Conservation (phyloP, 1,140 invertebrate genomes). For the Diabrotica undecimpunctata region DNA sequence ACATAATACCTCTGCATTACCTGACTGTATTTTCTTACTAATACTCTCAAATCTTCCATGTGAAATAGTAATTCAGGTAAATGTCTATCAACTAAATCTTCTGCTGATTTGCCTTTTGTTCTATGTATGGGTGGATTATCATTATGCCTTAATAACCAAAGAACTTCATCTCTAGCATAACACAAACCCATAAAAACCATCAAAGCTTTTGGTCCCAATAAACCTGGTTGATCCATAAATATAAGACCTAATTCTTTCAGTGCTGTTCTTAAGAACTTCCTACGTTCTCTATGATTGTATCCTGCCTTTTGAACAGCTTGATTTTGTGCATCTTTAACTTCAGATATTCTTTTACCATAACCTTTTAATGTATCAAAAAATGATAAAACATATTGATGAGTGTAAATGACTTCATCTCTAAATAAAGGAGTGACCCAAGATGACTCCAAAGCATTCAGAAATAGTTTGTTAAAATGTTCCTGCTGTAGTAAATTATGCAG, state of each 20-base stretch:
- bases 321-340: conserved; percentile 92
- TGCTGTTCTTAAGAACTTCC: conserved; percentile 94
- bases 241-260: conserved; percentile 93
- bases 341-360: conserved; percentile 85
- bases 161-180: conserved; percentile 92
- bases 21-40: conserved; percentile 92
- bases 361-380: conserved; percentile 97
- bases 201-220: conserved; percentile 95
- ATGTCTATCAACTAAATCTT: conserved; percentile 90
- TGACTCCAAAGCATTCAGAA: conserved; percentile 85
- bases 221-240: conserved; percentile 94
- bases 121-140: conserved; percentile 89
- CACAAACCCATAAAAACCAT: conserved; percentile 95
- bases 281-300: conserved; percentile 85
- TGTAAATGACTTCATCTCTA: conserved; percentile 94
- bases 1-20: conserved; percentile 98
- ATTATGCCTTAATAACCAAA: conserved; percentile 94
- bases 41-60: conserved; percentile 92
- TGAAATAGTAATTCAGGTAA: conserved; percentile 96
- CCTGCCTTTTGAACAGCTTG: conserved; percentile 86
- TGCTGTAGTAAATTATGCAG: conserved; percentile 79
- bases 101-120: conserved; percentile 76
- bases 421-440: conserved; percentile 94
- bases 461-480: conserved; percentile 82
- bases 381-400: conserved; percentile 87